Conservation (phyloP, 1,140 invertebrate species). For the Drosophila neocordata region DNA sequence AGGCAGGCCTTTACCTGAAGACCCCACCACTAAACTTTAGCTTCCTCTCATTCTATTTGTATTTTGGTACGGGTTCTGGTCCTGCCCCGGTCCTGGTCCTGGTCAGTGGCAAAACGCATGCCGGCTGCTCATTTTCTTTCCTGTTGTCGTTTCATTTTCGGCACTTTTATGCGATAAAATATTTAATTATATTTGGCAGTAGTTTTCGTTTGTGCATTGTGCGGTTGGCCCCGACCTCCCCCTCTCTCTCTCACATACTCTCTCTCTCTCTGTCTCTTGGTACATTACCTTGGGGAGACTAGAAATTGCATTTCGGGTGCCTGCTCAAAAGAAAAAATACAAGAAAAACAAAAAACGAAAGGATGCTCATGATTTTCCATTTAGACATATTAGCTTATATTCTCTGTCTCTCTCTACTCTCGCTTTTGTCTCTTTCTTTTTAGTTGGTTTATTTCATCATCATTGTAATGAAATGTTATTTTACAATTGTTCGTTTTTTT, state of each 20-base stretch:
- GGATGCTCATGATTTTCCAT: conserved; percentile 1
- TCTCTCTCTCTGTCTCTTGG: too few relatives aligned
- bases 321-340: conserved; percentile 32
- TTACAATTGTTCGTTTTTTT: conserved; percentile 9
- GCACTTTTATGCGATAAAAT: conserved; percentile 81
- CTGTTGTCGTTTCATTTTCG: conserved; percentile 77
- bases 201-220: conserved; percentile 73
- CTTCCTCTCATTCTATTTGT: background rate
- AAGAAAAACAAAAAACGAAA: too few relatives aligned
- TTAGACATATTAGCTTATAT: too few relatives aligned
- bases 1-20: conserved; percentile 51
- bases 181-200: conserved; percentile 80
- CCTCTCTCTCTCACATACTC: too few relatives aligned
- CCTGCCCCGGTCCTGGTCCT: too few relatives aligned
- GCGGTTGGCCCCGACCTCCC: conserved; percentile 36
- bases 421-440: background rate
- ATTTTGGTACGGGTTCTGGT: too few relatives aligned
- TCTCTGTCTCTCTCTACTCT: too few relatives aligned
- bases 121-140: conserved; percentile 70
- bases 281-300: conserved; percentile 47
- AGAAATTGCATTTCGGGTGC: conserved; percentile 56
- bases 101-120: conserved; percentile 56
- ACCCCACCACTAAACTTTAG: conserved; percentile 19
- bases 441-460: background rate
- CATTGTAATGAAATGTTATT: background rate